Evolutionary conservation across 2,888 invertebrate genomes (phyloP).

Genomic region (Synergus gifuensis): DNA sequence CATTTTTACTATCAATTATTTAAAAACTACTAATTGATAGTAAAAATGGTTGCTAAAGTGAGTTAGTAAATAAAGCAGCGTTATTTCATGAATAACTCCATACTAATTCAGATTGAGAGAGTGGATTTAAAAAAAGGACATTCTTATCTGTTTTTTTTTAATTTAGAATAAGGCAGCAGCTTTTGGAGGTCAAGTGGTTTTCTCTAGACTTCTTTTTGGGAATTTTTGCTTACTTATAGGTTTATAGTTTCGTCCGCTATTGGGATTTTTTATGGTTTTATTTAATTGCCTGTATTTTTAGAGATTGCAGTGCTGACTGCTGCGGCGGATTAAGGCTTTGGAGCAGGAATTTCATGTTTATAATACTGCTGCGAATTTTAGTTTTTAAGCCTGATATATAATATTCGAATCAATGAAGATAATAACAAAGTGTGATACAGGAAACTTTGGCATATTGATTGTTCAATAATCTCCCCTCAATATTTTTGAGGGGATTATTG

Average conservation of each 20-base stretch:
- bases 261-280: neutral
- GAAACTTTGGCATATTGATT: neutral
- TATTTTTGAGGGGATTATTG: constrained; percentile 46
- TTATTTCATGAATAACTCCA: too few species aligned
- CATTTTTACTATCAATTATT: too few species aligned
- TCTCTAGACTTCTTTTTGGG: too few species aligned
- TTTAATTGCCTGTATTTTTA: constrained; percentile 11
- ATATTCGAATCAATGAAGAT: neutral
- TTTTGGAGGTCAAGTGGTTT: neutral
- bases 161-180: neutral
- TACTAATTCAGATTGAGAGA: too few species aligned
- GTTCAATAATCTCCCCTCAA: neutral
- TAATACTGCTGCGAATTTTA: constrained; percentile 10
- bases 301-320: constrained; percentile 12
- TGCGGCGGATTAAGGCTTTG: constrained; percentile 6
- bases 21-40: too few species aligned
- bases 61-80: too few species aligned
- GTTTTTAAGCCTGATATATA: constrained; percentile 10
- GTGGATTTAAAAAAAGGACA: too few species aligned
- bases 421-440: neutral
- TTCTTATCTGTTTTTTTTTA: neutral
- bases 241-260: neutral
- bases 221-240: neutral
- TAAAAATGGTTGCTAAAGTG: too few species aligned
- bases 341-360: constrained; percentile 6